Conservation (phyloP, 2,797 vertebrate species). For the Pseudochirops corinnae region DNA sequence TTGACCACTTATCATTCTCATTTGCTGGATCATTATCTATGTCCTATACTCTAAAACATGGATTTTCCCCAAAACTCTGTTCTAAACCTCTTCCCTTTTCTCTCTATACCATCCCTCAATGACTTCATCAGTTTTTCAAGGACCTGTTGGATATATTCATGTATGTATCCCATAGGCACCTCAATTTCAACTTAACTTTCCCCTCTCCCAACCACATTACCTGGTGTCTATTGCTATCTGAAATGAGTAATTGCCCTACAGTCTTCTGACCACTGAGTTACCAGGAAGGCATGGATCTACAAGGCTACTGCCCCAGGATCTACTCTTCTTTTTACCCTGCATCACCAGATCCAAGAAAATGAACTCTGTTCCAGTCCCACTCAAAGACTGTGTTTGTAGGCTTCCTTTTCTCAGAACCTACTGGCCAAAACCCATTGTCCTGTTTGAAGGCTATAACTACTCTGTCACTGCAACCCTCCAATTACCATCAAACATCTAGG, state of each 20-base stretch:
- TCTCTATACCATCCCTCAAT: not conserved
- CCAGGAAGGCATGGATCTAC: not conserved
- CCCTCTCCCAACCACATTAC: not conserved
- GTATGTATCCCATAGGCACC: not conserved
- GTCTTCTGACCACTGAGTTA: not conserved
- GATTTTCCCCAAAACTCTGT: not conserved
- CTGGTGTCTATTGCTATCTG: not conserved
- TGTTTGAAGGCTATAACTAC: not conserved
- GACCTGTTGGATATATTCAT: not conserved
- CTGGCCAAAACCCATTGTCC: not conserved
- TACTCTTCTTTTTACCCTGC: not conserved
- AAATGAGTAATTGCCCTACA: not conserved
- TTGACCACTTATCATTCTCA: not conserved
- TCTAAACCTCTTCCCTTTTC: not conserved
- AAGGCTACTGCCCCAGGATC: not conserved
- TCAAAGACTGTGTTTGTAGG: not conserved
- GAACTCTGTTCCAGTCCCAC: not conserved
- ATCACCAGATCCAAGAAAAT: not conserved
- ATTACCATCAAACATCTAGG: not conserved
- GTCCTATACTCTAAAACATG: not conserved
- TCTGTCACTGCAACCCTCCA: not conserved
- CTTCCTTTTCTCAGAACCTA: not conserved
- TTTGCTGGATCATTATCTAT: not conserved
- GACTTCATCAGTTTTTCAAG: not conserved
- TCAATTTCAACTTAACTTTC: not conserved